phyloP scores from a whole-genome alignment of 1,140 invertebrate species.

The Penaeus chinensis region DNA sequence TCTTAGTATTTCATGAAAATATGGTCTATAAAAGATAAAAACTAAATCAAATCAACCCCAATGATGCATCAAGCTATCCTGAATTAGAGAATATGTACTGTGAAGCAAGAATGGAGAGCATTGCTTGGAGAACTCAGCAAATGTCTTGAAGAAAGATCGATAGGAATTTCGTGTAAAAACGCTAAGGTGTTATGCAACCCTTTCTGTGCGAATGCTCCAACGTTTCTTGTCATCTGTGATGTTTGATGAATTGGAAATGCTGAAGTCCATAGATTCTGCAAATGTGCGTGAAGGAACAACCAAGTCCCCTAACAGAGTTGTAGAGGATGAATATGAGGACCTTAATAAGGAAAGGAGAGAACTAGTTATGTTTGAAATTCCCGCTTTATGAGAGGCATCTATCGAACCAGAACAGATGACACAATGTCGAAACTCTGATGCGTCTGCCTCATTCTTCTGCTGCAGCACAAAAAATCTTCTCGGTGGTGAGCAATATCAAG shows the following conservation, averaged over 20 bases:
- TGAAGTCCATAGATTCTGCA: constrained; percentile 34
- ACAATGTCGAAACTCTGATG: neutral
- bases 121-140: constrained; percentile 38
- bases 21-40: constrained; percentile 23
- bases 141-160: constrained; percentile 32
- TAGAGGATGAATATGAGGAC: constrained; percentile 21
- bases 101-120: constrained; percentile 48
- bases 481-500: constrained; percentile 17
- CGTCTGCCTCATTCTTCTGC: constrained; percentile 18
- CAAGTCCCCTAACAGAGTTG: constrained; percentile 31
- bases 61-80: constrained; percentile 43
- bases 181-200: constrained; percentile 41
- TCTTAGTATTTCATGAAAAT: constrained; percentile 25
- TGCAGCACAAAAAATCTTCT: constrained; percentile 26
- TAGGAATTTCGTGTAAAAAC: constrained; percentile 45
- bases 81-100: constrained; percentile 39
- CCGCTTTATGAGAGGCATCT: neutral
- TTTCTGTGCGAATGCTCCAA: constrained; percentile 48
- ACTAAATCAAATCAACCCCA: constrained; percentile 28
- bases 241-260: constrained; percentile 37
- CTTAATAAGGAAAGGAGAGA: constrained; percentile 10
- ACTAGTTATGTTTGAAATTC: constrained; percentile 18
- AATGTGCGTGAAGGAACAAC: constrained; percentile 36
- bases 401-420: constrained; percentile 25
- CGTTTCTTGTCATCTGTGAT: constrained; percentile 36